Evolutionary conservation across 2,113 vertebrate species (phyloP), one percentile per base, ranked within the genome.

Genomic region (Bagarius yarrelli): DNA sequence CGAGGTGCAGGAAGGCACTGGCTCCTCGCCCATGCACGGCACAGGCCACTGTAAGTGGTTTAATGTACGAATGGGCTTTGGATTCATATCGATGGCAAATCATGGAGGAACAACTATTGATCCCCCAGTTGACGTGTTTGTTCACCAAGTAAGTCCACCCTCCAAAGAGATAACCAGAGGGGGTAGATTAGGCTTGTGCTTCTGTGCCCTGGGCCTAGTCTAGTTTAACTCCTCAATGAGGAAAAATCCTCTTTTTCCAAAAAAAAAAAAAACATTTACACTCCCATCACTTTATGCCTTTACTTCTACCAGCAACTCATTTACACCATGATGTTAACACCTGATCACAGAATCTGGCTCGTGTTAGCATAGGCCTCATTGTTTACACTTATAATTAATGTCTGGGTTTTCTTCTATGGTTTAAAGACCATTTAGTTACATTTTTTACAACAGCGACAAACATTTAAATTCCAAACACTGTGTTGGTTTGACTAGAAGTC

Each of bases 21-120:
- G 74, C 60, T 50, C 52, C 72, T 76, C 73, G 72, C 80, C 61
- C 80, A 67, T 76, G 80, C 34, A n/a, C 36, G 80, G 80, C 53
- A 44, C 72, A 67, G 80, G 80, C 73, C 80, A 81, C 80, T 99
- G 98, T 85, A 99, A 99, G 69, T 99, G 98, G 98, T 99, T 99
- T 92, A 99, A 99, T 77, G 96, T 98, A 85, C 95, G 96, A 89
- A 98, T 99, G 97, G 98, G 97, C 71, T 99, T 99, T 90, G 98
- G 98, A 30, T 99, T 99, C 92, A 94, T 98, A 90, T 96, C 96
- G 91, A 98, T 99, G 98, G 98, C 94, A 86, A 92, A 85, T 91
- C 93, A 93, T 80, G 95, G 95, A 36, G 97, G 95, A 76, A 90
- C 91, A 27, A 93, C 94, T 23, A 94, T 99, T 80, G 96, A 98